phyloP scores from a whole-genome alignment of 53 echinoderm and acorn worm species.

The Antedon mediterranea region DNA sequence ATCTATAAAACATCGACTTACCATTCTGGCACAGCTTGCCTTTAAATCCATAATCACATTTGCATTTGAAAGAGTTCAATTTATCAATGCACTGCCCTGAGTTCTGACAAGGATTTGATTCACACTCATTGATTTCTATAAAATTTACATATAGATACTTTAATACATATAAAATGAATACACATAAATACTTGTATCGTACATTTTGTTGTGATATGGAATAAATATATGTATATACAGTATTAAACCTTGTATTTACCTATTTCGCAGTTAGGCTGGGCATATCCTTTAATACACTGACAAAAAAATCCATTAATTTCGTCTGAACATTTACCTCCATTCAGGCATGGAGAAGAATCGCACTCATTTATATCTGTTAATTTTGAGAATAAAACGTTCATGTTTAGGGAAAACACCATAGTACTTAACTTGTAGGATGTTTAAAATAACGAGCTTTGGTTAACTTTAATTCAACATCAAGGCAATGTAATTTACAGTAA shows the following conservation, averaged over 20 bases:
- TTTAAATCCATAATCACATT: not conserved
- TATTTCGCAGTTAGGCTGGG: not conserved
- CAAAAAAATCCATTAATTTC: not conserved
- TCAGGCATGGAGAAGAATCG: not conserved
- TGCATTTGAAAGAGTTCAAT: not conserved
- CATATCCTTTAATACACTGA: not conserved
- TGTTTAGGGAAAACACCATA: too few relatives aligned
- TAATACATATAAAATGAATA: too few relatives aligned
- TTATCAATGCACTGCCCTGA: not conserved
- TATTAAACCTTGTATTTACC: too few relatives aligned
- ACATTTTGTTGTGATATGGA: too few relatives aligned
- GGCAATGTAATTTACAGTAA: too few relatives aligned
- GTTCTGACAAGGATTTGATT: not conserved
- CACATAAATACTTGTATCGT: not conserved
- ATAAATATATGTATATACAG: too few relatives aligned
- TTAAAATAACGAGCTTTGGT: too few relatives aligned
- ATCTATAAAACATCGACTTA: not conserved
- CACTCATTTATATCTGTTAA: not conserved
- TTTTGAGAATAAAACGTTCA: too few relatives aligned
- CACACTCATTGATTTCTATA: not conserved
- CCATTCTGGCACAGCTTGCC: not conserved
- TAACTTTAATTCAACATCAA: too few relatives aligned
- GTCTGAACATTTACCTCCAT: not conserved
- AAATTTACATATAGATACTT: not conserved
- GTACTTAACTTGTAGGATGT: too few relatives aligned